Conservation (phyloP, 2,113 vertebrate species). For the Bungarus multicinctus region DNA sequence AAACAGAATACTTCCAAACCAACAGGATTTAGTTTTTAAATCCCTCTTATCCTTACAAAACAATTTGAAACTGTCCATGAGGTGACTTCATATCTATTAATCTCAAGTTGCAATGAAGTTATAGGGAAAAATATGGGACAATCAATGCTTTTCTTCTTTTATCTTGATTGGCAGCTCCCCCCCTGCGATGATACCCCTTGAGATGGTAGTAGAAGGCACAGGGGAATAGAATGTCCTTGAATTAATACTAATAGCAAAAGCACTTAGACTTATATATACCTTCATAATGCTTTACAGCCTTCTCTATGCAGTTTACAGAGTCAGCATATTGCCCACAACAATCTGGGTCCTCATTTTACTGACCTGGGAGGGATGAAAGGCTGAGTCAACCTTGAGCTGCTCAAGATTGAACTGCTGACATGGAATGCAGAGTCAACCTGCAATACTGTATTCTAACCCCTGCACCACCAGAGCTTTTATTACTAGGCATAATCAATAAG, state of each 20-base stretch:
- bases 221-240: background rate
- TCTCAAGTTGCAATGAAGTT: background rate
- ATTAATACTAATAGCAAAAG: background rate
- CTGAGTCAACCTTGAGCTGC: background rate
- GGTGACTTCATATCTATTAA: background rate
- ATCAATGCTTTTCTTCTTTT: background rate
- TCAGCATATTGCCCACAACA: background rate
- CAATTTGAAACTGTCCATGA: background rate
- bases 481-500: background rate
- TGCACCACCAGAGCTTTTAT: background rate
- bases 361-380: background rate
- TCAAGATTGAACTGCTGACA: background rate
- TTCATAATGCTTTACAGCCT: background rate
- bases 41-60: background rate
- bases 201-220: background rate
- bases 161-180: background rate
- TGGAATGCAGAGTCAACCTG: background rate
- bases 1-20: background rate
- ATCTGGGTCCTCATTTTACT: background rate
- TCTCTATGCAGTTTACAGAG: background rate
- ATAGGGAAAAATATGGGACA: background rate
- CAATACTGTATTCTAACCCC: background rate
- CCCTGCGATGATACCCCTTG: background rate
- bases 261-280: background rate
- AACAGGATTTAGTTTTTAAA: background rate